These are phyloP conservation scores for Tokudaia muenninki DNA, from an alignment of 2,797 vertebrate species.

Conservation along the genomic window DNA sequence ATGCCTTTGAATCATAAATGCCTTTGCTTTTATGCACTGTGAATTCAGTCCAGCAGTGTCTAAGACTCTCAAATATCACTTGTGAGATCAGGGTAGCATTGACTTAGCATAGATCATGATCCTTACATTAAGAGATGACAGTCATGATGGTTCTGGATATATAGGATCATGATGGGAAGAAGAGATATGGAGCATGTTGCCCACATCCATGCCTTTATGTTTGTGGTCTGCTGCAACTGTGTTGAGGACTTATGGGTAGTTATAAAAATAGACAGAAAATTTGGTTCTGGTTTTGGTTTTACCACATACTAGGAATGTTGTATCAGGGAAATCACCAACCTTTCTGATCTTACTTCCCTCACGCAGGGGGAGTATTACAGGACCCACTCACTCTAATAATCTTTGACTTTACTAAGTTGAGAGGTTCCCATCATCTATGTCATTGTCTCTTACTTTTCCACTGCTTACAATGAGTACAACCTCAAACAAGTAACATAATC, in stretches of 20 bases:
- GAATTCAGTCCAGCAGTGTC: not conserved
- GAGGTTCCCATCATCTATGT: not conserved
- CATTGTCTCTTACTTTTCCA: not conserved
- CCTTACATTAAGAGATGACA: not conserved
- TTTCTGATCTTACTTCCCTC: conserved; percentile 12
- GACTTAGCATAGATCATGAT: not conserved
- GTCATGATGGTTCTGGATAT: not conserved
- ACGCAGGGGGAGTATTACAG: not conserved
- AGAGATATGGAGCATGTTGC: not conserved
- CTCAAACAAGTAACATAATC: not conserved
- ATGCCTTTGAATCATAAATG: not conserved
- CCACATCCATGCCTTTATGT: not conserved
- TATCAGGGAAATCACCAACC: not conserved
- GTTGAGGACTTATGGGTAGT: not conserved
- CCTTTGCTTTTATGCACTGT: not conserved
- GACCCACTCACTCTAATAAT: not conserved
- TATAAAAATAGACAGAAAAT: not conserved
- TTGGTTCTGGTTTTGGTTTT: conserved; percentile 21
- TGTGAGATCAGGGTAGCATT: not conserved
- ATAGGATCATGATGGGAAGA: not conserved
- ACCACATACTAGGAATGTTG: not conserved
- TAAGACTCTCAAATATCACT: not conserved
- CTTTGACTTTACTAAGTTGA: not conserved
- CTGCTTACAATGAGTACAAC: not conserved
- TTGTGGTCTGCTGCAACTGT: not conserved